Evolutionary conservation across 2,888 invertebrate species (phyloP), one percentile per base, ranked within the genome.

Genomic region (Yponomeuta plumbellus): DNA sequence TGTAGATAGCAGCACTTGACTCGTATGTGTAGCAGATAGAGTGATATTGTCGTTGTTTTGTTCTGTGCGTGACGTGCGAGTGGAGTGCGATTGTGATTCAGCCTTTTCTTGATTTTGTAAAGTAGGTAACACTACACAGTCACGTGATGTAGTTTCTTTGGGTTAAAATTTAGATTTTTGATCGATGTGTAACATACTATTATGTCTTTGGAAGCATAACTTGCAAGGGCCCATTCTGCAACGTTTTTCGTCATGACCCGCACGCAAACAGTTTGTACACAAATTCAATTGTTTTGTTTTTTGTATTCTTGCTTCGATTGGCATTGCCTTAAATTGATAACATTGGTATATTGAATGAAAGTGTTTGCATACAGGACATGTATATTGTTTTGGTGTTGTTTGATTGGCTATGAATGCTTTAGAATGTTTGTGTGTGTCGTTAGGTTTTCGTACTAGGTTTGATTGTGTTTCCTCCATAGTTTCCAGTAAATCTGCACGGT

Each of bases 251-350:
- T 64, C 68, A 66, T 71, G 71, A n/a, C 68, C 71, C 63, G 66
- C 21, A 21, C 71, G 70, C 64, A 71, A 67, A 59, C 71, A 71
- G 62, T 71, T 71, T 11, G 64, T 66, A 63, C 71, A 71, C 20
- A 70, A 44, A 13, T 67, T 68, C 34, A 72, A 64, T 68, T 65
- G 66, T 65, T 70, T 71, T 11, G 56, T 66, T 65, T 70, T 66
- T 20, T 68, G 59, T 58, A 65, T 63, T 4, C 70, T 39, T 10
- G 62, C 22, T 52, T 67, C 66, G 11, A 70, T 62, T 21, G 70
- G 63, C 26, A 72, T 23, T 2, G 66, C 59, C 59, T 72, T 69
- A 58, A 72, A 73, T 62, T 66, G 66, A 21, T 26, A 26, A 61
- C 72, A 72, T 66, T 59, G 68, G 64, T 68, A 70, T 20, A 70